Evolutionary conservation across 2,113 vertebrate species (phyloP).

Genomic region (Hydrochoerus hydrochaeris): DNA sequence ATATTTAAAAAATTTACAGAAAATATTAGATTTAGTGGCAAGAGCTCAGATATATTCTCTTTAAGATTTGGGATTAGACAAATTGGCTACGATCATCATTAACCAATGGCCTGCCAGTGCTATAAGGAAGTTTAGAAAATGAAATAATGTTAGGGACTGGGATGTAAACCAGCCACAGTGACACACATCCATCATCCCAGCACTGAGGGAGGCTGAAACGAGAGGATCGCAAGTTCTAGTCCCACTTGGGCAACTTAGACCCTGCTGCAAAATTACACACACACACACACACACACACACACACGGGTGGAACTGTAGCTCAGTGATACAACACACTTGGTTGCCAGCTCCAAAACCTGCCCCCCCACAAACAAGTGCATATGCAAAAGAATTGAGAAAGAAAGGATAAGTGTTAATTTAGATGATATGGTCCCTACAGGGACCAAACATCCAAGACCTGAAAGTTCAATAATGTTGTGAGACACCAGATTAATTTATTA

Average conservation of each 20-base stretch:
- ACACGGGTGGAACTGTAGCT: not conserved
- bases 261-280: not conserved
- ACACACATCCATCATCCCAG: not conserved
- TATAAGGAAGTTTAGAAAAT: slow-evolving; percentile 30
- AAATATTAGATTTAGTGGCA: not conserved
- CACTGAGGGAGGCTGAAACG: not conserved
- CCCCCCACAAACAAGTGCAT: not conserved
- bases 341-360: not conserved
- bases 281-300: too few relatives aligned
- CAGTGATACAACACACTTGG: not conserved
- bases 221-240: not conserved
- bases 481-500: slow-evolving; percentile 23
- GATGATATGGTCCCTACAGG: not conserved
- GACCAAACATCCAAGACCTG: not conserved
- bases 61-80: slow-evolving; percentile 1
- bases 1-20: slow-evolving; percentile 2
- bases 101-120: not conserved
- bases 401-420: slow-evolving; percentile 6
- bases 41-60: not conserved
- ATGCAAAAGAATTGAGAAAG: not conserved
- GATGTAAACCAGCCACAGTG: not conserved
- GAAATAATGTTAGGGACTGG: not conserved
- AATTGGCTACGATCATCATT: not conserved
- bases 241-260: not conserved
- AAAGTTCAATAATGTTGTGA: slow-evolving; percentile 26